Percentiles rank a stretch among this genome's conserved stretches.
Conservation (phyloP, 2,113 vertebrate genomes). For the Peucedramus taeniatus region DNA sequence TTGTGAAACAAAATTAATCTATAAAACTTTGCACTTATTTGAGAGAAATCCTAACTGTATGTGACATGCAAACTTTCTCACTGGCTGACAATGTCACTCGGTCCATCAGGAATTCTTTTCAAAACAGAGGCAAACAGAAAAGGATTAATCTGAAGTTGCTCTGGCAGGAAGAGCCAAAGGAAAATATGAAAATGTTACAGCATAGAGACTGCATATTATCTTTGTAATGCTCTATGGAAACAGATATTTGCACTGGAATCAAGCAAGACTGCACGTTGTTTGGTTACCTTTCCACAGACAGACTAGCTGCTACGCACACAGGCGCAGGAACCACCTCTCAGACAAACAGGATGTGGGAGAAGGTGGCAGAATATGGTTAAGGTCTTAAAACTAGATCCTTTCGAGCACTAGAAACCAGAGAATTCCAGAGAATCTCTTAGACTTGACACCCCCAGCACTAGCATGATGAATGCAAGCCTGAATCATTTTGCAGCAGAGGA, state of each 20-base stretch:
- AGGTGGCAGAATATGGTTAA: neutral
- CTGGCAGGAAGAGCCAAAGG: neutral
- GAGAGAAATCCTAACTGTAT: neutral
- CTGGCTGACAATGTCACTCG: neutral
- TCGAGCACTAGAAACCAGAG: neutral
- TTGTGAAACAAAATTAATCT: neutral
- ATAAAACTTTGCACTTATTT: neutral
- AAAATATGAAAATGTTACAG: neutral
- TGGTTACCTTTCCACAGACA: neutral
- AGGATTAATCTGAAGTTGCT: neutral
- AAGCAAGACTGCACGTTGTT: neutral
- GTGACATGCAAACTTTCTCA: neutral
- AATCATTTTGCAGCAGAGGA: neutral
- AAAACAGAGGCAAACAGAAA: neutral
- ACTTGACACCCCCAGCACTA: neutral
- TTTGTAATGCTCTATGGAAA: neutral
- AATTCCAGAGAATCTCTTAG: neutral
- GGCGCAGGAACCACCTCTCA: neutral
- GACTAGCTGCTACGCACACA: rapidly evolving
- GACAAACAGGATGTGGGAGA: neutral
- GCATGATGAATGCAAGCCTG: neutral
- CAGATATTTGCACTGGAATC: neutral
- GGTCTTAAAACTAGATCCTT: neutral
- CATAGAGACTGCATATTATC: neutral
- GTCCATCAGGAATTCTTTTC: neutral